A percentile compares a stretch with the other conserved stretches of the same genome.
Evolutionary conservation across 2,888 invertebrate species (phyloP).

Genomic region (Acheta domesticus): DNA sequence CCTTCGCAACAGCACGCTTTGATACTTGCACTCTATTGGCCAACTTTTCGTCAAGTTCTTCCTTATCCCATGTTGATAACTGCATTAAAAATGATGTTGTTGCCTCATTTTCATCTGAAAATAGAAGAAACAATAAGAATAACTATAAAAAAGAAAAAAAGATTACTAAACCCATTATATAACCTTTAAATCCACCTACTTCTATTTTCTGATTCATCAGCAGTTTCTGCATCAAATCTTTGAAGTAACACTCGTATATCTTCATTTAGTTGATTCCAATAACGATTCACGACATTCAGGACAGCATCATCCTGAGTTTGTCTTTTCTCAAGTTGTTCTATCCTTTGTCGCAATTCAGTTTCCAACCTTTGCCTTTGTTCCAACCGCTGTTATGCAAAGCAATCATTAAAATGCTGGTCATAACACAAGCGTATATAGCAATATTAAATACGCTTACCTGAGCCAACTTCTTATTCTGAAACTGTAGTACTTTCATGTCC

Average conservation of each 20-base stretch:
- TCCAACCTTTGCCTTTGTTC: slow-evolving; percentile 89
- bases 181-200: slow-evolving; percentile 56
- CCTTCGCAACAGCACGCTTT: slow-evolving; percentile 92
- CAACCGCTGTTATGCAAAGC: slow-evolving; percentile 60
- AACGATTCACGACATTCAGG: slow-evolving; percentile 93
- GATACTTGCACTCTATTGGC: slow-evolving; percentile 95
- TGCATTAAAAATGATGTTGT: slow-evolving; percentile 94
- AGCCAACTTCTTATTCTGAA: slow-evolving; percentile 94
- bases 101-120: slow-evolving; percentile 88
- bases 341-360: slow-evolving; percentile 80
- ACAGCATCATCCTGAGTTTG: slow-evolving; percentile 98
- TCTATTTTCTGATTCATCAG: slow-evolving; percentile 92
- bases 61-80: slow-evolving; percentile 95
- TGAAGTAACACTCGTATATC: slow-evolving; percentile 91
- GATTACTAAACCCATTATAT: background rate
- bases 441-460: slow-evolving; percentile 58
- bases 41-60: slow-evolving; percentile 92
- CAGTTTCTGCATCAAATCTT: slow-evolving; percentile 95
- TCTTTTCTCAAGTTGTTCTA: slow-evolving; percentile 89
- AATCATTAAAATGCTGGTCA: background rate
- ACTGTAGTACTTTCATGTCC: slow-evolving; percentile 94
- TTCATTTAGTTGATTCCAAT: slow-evolving; percentile 96
- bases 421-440: background rate
- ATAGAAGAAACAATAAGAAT: slow-evolving; percentile 31
- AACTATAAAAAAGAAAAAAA: background rate